Evolutionary conservation across 2,888 invertebrate genomes (phyloP).

Genomic region (Biston stratarius): DNA sequence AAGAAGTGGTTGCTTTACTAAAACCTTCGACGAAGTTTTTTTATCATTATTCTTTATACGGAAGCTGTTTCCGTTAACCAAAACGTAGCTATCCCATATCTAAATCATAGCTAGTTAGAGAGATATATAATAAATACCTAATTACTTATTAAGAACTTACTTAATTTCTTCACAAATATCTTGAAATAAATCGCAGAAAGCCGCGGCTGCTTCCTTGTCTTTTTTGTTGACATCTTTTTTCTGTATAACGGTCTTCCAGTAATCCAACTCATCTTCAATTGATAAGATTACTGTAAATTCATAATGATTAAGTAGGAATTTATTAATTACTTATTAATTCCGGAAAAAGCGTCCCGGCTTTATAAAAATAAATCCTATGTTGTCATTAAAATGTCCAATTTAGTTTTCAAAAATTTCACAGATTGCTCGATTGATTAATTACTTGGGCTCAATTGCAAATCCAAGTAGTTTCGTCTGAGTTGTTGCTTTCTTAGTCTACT

Average conservation of each 20-base stretch:
- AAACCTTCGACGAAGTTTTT: no score
- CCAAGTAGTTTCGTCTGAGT: no score
- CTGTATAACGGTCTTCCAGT: conserved; percentile 88
- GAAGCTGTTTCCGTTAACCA: no score
- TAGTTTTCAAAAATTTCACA: no score
- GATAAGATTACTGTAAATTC: conserved; percentile 87
- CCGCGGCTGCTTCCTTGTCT: conserved; percentile 85
- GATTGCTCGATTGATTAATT: no score
- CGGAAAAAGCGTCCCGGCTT: neutral
- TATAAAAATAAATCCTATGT: no score
- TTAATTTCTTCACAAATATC: conserved; percentile 88
- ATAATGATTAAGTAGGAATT: neutral
- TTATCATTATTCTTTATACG: no score
- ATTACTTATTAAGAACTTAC: conserved; percentile 56
- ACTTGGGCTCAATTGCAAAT: no score
- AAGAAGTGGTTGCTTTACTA: no score
- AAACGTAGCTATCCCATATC: no score
- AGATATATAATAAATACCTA: neutral
- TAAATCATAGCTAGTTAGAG: neutral
- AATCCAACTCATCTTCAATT: conserved; percentile 90
- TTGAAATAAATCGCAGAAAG: conserved; percentile 87
- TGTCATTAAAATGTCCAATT: no score
- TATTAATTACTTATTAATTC: neutral
- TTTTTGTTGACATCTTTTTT: conserved; percentile 81
- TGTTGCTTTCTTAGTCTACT: no score